phyloP scores from a whole-genome alignment of 2,888 invertebrate genomes.

The Exephanes ischioxanthus region DNA sequence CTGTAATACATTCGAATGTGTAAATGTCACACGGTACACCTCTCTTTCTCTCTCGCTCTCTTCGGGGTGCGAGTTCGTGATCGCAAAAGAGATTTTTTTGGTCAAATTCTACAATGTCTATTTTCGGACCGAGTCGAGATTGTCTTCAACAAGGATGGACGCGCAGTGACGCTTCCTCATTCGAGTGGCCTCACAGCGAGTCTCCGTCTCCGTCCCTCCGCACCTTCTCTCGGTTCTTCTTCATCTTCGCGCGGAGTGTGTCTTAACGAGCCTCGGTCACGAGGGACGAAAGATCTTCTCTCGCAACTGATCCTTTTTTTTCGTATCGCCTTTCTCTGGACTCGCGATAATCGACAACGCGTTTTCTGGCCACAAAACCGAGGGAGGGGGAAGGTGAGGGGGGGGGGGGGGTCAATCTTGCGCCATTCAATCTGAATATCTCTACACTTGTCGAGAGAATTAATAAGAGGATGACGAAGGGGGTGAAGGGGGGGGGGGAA shows the following conservation, averaged over 20 bases:
- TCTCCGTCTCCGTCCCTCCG: not conserved
- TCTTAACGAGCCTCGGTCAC: slow-evolving; percentile 68
- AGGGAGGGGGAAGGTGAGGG: not conserved
- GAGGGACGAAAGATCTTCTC: slow-evolving; percentile 60
- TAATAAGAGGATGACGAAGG: slow-evolving; percentile 58
- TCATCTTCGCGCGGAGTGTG: slow-evolving; percentile 31
- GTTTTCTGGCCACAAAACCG: slow-evolving; percentile 33
- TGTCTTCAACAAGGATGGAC: not conserved
- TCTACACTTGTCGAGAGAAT: slow-evolving; percentile 53
- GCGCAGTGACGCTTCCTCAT: slow-evolving; percentile 57
- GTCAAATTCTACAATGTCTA: slow-evolving; percentile 65
- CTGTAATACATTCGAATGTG: not conserved
- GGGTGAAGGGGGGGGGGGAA: slow-evolving; percentile 5
- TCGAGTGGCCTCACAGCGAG: slow-evolving; percentile 45
- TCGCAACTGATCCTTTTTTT: slow-evolving; percentile 8
- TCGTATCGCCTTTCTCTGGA: slow-evolving; percentile 28
- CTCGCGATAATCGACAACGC: slow-evolving; percentile 32
- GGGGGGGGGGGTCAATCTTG: slow-evolving; percentile 33
- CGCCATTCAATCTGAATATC: slow-evolving; percentile 30
- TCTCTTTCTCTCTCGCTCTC: not conserved
- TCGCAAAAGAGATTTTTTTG: slow-evolving; percentile 33
- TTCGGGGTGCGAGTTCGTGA: not conserved
- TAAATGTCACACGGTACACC: not conserved
- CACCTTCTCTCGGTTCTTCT: slow-evolving; percentile 13
- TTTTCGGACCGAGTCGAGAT: slow-evolving; percentile 55